Evolutionary conservation across 2,113 vertebrate species (phyloP), one percentile per base, ranked within the genome.

Genomic region (Hippocampus abdominalis): DNA sequence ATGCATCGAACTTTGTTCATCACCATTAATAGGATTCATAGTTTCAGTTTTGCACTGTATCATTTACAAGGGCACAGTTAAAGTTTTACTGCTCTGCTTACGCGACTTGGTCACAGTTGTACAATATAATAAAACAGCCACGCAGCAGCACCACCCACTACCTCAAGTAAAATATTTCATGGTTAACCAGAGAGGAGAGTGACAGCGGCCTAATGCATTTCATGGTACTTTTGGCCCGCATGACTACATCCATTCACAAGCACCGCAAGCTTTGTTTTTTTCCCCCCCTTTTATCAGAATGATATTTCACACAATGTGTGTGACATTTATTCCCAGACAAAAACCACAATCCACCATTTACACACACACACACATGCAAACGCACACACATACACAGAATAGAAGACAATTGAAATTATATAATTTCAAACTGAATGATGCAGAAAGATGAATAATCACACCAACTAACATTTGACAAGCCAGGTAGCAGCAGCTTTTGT

Each of bases 201-300:
- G 76, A 79, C 71, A 27, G 66, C 71, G 69, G 68, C 72, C 69
- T 77, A 84, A 86, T 85, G 76, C 81, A 77, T 86, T 89, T 82
- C 72, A 86, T 12, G 27, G 64, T 82, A 82, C 75, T 76, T 86
- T 86, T 84, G 74, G 68, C 73, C 20, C 3, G 4, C 48, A 74
- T 60, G 77, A 85, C 79, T 66, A 78, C 44, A 46, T 84, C 85
- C 77, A 81, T 46, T 77, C 84, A 84, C 71, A 77, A 82, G 54
- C 40, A 60, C 57, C 42, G 56, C 64, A 65, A 51, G 23, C 61
- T 42, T 64, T 64, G 21, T 64, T 64, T 42, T 64, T 64, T 44
- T 23, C 2, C 23, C 1, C 40, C 11, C 76, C 77, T 85, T 79
- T 81, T 74, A 83, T 84, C 79, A 84, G 73, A 67, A 72, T 84